phyloP scores from a whole-genome alignment of 2,888 invertebrate genomes.

The Acrocera orbiculus region DNA sequence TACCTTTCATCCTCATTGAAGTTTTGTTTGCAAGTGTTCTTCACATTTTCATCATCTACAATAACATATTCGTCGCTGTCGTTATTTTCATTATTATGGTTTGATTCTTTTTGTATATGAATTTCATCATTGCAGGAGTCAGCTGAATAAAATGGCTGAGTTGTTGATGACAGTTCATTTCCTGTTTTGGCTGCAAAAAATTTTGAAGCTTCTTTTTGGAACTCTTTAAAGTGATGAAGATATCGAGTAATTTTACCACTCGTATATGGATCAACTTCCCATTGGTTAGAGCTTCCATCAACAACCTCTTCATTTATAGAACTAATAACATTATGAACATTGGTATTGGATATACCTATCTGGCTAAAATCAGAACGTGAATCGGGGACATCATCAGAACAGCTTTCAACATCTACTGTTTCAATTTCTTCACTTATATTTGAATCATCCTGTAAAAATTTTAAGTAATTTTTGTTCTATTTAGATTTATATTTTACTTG shows the following conservation, averaged over 20 bases:
- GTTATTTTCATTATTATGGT: conserved; percentile 25
- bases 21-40: neutral
- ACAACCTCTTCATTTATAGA: conserved; percentile 27
- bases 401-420: conserved; percentile 48
- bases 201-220: neutral
- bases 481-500: conserved; percentile 33
- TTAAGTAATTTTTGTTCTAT: neutral
- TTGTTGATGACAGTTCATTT: conserved; percentile 29
- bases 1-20: neutral
- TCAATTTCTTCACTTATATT: conserved; percentile 42
- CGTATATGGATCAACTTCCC: conserved; percentile 13
- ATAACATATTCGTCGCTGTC: conserved; percentile 32
- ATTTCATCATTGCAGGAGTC: conserved; percentile 25
- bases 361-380: conserved; percentile 24
- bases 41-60: conserved; percentile 28
- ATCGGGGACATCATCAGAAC: conserved; percentile 30
- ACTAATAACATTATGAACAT: conserved; percentile 28
- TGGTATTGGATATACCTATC: conserved; percentile 25
- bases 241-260: conserved; percentile 9
- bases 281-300: conserved; percentile 18
- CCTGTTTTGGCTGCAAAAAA: conserved; percentile 24
- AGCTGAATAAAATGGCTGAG: conserved; percentile 29
- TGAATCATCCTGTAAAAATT: conserved; percentile 16
- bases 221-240: neutral
- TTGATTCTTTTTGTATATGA: conserved; percentile 16